Evolutionary conservation across 1,140 invertebrate genomes (phyloP), one percentile per base, ranked within the genome.

Genomic region (Drosophila mauritiana): DNA sequence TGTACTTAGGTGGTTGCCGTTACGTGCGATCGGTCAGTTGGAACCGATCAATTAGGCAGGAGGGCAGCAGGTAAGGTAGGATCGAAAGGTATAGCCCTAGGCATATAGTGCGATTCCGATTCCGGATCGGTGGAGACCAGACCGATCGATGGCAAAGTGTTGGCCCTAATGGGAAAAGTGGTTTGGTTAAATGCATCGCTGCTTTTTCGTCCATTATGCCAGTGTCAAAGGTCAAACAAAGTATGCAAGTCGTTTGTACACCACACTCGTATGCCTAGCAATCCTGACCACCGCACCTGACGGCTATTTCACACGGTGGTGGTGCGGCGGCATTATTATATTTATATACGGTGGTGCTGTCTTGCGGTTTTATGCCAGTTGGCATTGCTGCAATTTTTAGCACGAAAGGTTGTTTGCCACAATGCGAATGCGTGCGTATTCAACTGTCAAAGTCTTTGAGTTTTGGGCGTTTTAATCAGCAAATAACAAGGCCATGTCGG

Each of bases 21-120:
- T 88, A 76, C 83, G 83, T 77, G 77, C 77, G 79, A 88, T 88
- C 74, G 84, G 62, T 76, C 83, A 88, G 78, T 83, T 89, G 83
- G 83, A 88, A 88, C 83, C 83, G 83, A 89, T 88, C 83, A 88
- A 88, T 88, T 88, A 88, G 80, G 53, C 56, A 61, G 15, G 57
- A 17, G 17, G 1, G 17, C 17, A 27, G 42, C 45, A 67, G 13
- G 22, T 5, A n/a, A 61, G 15, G 3, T 45, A 52, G 3, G 37
- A 52, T 61, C 42, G 42, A 17, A 42, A 17, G 17, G 7, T 46
- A 46, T 22, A 34, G 48, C 25, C 48, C 15, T 51, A 64, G 53
- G 75, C 48, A 79, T 20, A 73, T 20, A 73, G 68, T 72, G 55
- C 46, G 25, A 48, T 52, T 52, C 49, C 49, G 72, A 75, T 48